phyloP scores from a whole-genome alignment of 2,888 invertebrate genomes.

The Dolichomitus sp. region DNA sequence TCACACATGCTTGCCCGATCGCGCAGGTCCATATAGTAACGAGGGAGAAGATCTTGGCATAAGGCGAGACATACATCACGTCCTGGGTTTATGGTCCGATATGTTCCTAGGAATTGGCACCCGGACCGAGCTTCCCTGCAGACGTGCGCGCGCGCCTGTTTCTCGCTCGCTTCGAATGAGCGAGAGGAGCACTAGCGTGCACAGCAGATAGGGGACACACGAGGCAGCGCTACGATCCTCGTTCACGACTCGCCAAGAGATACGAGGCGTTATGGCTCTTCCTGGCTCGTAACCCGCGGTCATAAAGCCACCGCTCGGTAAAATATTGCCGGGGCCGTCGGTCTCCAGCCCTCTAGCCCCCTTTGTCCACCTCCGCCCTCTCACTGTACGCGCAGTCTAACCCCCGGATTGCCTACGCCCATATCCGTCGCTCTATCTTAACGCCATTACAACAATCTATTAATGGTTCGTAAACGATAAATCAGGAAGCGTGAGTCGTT shows the following conservation, averaged over 20 bases:
- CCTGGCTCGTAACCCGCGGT: conserved; percentile 85
- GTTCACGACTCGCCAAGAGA: conserved; percentile 69
- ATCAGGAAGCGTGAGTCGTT: conserved; percentile 69
- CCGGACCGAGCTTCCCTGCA: conserved; percentile 79
- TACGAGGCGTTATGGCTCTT: conserved; percentile 85
- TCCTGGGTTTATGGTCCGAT: conserved; percentile 82
- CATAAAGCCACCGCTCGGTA: conserved; percentile 85
- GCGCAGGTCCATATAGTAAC: conserved; percentile 47
- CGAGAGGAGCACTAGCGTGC: conserved; percentile 62
- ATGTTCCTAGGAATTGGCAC: conserved; percentile 83
- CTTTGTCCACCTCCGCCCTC: conserved; percentile 61
- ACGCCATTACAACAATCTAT: conserved; percentile 85
- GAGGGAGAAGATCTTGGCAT: conserved; percentile 59
- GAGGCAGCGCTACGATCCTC: conserved; percentile 53
- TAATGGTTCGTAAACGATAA: conserved; percentile 82
- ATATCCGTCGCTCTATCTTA: conserved; percentile 82
- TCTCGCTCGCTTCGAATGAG: conserved; percentile 51
- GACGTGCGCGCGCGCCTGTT: conserved; percentile 70
- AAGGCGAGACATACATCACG: conserved; percentile 77
- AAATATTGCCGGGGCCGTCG: conserved; percentile 82
- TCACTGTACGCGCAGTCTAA: conserved; percentile 8
- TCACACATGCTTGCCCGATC: conserved; percentile 2
- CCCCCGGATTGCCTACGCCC: conserved; percentile 56
- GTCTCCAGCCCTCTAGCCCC: conserved; percentile 60
- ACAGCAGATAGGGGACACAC: conserved; percentile 69